phyloP scores from a whole-genome alignment of 2,113 vertebrate species.

The Paramisgurnus dabryanus region DNA sequence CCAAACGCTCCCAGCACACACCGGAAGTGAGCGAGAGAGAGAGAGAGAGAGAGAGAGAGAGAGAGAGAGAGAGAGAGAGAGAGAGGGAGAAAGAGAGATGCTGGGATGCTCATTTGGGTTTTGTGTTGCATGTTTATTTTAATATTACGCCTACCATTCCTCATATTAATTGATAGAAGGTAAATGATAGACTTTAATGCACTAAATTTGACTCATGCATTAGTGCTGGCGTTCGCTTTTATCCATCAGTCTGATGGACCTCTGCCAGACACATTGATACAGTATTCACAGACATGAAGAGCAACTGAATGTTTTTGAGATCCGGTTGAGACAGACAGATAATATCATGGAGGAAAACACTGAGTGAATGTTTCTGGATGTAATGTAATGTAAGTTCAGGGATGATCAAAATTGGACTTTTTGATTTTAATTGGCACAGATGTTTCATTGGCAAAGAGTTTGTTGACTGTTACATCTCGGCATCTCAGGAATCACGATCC shows the following conservation, averaged over 20 bases:
- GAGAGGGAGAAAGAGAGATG: too few relatives aligned
- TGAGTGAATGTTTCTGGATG: neutral
- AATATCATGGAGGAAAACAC: neutral
- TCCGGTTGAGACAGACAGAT: neutral
- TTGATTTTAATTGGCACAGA: constrained; percentile 18
- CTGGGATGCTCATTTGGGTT: too few relatives aligned
- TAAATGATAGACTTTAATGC: constrained; percentile 2
- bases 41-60: too few relatives aligned
- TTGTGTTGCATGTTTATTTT: too few relatives aligned
- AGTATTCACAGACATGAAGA: neutral
- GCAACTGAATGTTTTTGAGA: neutral
- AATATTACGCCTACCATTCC: too few relatives aligned
- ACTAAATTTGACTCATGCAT: neutral
- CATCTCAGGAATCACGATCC: constrained; percentile 3
- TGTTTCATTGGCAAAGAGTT: neutral
- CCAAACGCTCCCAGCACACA: too few relatives aligned
- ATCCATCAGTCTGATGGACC: constrained; percentile 51
- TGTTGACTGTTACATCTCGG: neutral
- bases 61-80: too few relatives aligned
- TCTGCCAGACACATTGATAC: constrained; percentile 36
- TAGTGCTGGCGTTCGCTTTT: neutral
- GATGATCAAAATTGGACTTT: neutral
- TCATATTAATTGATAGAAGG: neutral
- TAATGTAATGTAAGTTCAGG: neutral
- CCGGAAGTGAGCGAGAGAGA: too few relatives aligned